A percentile compares a stretch with the other conserved stretches of the same genome.
These are phyloP conservation scores for Drosophila hamatofila DNA, from an alignment of 2,888 invertebrate species.

Conservation along the genomic window DNA sequence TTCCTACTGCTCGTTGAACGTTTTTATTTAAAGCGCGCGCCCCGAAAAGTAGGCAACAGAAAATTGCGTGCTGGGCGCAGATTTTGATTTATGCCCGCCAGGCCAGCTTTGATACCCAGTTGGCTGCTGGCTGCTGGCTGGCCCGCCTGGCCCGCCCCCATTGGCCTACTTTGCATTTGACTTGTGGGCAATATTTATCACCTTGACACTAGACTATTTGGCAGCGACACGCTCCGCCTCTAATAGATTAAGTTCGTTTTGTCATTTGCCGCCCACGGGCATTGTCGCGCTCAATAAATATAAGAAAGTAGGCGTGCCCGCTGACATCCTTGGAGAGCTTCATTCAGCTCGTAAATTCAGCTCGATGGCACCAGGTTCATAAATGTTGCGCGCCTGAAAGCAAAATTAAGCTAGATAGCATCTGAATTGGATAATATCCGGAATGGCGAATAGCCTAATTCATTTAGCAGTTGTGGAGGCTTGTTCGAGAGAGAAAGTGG, in stretches of 20 bases:
- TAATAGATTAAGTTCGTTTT: slow-evolving; percentile 78
- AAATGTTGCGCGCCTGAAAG: slow-evolving; percentile 24
- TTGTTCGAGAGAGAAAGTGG: neutral
- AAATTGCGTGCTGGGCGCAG: slow-evolving; percentile 39
- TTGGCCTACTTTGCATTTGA: slow-evolving; percentile 61
- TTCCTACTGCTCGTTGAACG: neutral
- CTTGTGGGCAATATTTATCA: slow-evolving; percentile 76
- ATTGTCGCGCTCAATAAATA: slow-evolving; percentile 17
- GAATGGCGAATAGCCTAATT: slow-evolving; percentile 46
- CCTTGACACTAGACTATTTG: slow-evolving; percentile 66
- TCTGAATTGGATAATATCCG: slow-evolving; percentile 61
- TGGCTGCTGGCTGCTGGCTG: neutral
- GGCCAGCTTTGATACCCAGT: slow-evolving; percentile 38
- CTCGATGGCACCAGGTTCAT: slow-evolving; percentile 30
- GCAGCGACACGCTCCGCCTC: slow-evolving; percentile 38
- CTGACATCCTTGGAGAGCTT: slow-evolving; percentile 2
- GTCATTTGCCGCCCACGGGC: slow-evolving; percentile 62
- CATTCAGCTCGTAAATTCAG: slow-evolving; percentile 30
- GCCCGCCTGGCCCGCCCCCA: too few relatives aligned
- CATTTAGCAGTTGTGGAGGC: neutral
- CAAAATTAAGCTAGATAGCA: slow-evolving; percentile 39
- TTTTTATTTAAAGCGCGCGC: slow-evolving; percentile 36
- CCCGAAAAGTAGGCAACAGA: slow-evolving; percentile 52
- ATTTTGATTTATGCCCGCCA: slow-evolving; percentile 67
- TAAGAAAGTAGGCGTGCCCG: slow-evolving; percentile 2